These are phyloP conservation scores for Balaenoptera acutorostrata DNA, from an alignment of 2,113 vertebrate genomes.

Conservation along the genomic window DNA sequence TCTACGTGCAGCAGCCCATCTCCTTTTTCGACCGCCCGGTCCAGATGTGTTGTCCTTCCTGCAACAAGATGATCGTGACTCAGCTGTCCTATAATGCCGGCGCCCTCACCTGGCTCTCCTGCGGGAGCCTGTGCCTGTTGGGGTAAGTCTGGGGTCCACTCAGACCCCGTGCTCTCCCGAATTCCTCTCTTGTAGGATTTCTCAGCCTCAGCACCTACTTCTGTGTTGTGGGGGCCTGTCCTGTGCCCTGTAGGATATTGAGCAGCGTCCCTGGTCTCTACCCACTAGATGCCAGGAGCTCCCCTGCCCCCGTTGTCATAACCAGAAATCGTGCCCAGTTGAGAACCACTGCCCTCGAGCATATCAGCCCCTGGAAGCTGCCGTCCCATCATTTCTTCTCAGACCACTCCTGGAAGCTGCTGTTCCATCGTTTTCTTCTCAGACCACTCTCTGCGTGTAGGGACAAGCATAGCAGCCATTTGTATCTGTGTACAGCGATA, in stretches of 20 bases:
- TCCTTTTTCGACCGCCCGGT: constrained; percentile 82
- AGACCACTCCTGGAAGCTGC: neutral
- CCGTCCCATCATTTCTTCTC: neutral
- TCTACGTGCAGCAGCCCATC: constrained; percentile 82
- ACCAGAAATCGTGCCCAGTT: neutral
- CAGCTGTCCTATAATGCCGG: constrained; percentile 80
- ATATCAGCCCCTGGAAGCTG: neutral
- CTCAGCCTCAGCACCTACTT: accelerated
- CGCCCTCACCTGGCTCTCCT: constrained; percentile 88
- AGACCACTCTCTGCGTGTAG: accelerated
- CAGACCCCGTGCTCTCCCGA: neutral
- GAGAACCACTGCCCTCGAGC: neutral
- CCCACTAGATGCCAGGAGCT: accelerated
- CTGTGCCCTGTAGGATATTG: accelerated
- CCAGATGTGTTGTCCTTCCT: constrained; percentile 86
- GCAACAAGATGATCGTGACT: constrained; percentile 83
- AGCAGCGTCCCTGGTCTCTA: neutral
- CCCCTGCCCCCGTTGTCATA: neutral
- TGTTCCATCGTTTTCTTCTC: neutral
- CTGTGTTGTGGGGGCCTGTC: accelerated
- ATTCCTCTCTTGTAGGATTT: neutral
- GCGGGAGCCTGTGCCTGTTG: constrained; percentile 86
- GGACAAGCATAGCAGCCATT: neutral
- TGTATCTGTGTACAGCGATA: neutral
- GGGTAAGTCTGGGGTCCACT: constrained; percentile 79